Evolutionary conservation across 2,888 invertebrate genomes (phyloP).

Genomic region (Himalopsyche kuldschensis): DNA sequence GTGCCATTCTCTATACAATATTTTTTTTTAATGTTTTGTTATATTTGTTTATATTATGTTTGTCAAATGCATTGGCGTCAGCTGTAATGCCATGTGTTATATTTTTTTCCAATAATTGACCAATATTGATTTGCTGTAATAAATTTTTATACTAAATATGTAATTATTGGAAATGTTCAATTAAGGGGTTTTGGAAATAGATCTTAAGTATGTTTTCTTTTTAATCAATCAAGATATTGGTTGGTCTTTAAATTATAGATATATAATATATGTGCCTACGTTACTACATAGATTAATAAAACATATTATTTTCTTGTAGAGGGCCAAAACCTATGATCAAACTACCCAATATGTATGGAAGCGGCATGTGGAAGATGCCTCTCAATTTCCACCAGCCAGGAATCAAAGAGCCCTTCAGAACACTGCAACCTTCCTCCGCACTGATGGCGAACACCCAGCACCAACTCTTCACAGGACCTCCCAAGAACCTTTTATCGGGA

Average conservation of each 20-base stretch:
- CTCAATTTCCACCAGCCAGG: slow-evolving; percentile 2
- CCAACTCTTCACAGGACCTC: slow-evolving; percentile 8
- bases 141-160: too few species aligned
- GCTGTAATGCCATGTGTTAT: too few species aligned
- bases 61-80: too few species aligned
- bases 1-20: too few species aligned
- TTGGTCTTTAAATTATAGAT: neutral
- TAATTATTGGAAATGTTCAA: too few species aligned
- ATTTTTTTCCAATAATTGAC: too few species aligned
- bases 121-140: too few species aligned
- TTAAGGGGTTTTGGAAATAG: too few species aligned
- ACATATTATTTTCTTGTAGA: slow-evolving; percentile 15
- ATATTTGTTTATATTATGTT: too few species aligned
- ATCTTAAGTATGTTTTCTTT: too few species aligned
- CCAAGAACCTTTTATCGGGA: slow-evolving; percentile 1
- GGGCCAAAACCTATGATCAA: slow-evolving; percentile 18
- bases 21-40: too few species aligned
- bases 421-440: neutral
- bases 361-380: slow-evolving; percentile 13
- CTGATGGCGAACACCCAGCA: neutral
- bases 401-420: slow-evolving; percentile 16
- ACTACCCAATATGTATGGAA: slow-evolving; percentile 6
- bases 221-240: neutral
- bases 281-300: neutral
- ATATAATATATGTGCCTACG: neutral